phyloP scores from a whole-genome alignment of 2,113 vertebrate species.

The Corythornis cristatus region DNA sequence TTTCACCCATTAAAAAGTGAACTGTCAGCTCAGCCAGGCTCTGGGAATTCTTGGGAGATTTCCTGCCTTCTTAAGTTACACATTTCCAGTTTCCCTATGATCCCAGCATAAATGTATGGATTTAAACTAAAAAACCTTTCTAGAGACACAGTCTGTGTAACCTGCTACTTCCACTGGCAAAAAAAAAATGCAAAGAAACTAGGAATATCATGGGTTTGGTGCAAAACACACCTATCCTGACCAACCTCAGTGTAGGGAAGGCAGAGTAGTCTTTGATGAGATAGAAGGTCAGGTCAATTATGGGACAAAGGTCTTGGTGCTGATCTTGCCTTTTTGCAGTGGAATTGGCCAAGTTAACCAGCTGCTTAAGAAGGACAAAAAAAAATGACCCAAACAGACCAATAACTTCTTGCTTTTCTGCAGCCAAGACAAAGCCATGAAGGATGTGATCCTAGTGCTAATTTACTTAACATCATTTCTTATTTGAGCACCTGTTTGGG shows the following conservation, averaged over 20 bases:
- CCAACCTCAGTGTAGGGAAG: not conserved
- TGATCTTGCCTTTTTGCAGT: not conserved
- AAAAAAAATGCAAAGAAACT: not conserved
- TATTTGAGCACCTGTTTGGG: constrained; percentile 39
- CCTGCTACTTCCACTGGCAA: not conserved
- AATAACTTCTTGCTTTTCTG: not conserved
- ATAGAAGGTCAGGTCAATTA: not conserved
- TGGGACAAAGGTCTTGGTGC: not conserved
- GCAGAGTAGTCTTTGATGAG: not conserved
- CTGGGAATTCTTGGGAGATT: constrained; percentile 39
- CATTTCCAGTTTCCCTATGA: not conserved
- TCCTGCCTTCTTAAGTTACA: constrained; percentile 53
- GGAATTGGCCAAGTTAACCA: not conserved
- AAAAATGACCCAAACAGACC: not conserved
- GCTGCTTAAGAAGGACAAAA: not conserved
- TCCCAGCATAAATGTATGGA: not conserved
- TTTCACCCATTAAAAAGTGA: constrained; percentile 62
- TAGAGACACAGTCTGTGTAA: not conserved
- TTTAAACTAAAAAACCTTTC: constrained; percentile 7
- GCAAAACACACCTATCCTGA: not conserved
- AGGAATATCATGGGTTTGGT: not conserved
- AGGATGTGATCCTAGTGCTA: not conserved
- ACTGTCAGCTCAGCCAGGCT: constrained; percentile 37
- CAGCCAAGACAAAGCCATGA: not conserved
- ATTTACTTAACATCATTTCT: constrained; percentile 44